These are phyloP conservation scores for Leptopilina clavipes DNA, from an alignment of 1,140 invertebrate genomes.

Conservation along the genomic window DNA sequence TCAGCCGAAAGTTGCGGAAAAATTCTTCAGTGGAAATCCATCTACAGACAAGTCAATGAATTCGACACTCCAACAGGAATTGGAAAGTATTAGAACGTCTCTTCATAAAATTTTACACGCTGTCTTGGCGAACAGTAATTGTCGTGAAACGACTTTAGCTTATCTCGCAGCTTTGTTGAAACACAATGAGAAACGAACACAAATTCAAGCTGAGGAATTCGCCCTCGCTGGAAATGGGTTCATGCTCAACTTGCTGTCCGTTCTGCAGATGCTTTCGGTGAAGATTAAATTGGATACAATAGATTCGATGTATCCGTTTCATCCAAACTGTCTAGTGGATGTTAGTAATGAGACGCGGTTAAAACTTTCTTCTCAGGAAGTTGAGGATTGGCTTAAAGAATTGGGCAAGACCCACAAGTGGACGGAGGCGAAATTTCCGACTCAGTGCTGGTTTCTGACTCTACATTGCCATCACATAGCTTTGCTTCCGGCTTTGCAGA, in stretches of 20 bases:
- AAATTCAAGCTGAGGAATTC: constrained; percentile 91
- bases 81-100: constrained; percentile 82
- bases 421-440: constrained; percentile 92
- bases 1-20: constrained; percentile 85
- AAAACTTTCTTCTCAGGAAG: constrained; percentile 87
- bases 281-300: constrained; percentile 91
- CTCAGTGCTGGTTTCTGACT: constrained; percentile 97
- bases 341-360: constrained; percentile 91
- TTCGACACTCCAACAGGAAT: constrained; percentile 80
- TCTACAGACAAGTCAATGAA: constrained; percentile 78
- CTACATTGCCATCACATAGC: constrained; percentile 94
- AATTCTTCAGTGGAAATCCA: constrained; percentile 78
- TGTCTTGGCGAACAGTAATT: constrained; percentile 86
- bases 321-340: constrained; percentile 84
- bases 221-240: constrained; percentile 93
- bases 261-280: constrained; percentile 90
- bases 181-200: constrained; percentile 90
- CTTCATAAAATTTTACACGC: constrained; percentile 89
- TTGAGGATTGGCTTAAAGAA: constrained; percentile 82
- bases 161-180: constrained; percentile 86
- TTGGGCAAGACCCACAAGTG: constrained; percentile 78
- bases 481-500: constrained; percentile 89
- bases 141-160: constrained; percentile 83
- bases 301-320: constrained; percentile 91
- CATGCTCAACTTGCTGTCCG: constrained; percentile 93